Percentiles rank a stretch among this genome's conserved stretches.
These are phyloP conservation scores for Drosophila koepferae DNA, from an alignment of 2,888 invertebrate species.

Conservation along the genomic window DNA sequence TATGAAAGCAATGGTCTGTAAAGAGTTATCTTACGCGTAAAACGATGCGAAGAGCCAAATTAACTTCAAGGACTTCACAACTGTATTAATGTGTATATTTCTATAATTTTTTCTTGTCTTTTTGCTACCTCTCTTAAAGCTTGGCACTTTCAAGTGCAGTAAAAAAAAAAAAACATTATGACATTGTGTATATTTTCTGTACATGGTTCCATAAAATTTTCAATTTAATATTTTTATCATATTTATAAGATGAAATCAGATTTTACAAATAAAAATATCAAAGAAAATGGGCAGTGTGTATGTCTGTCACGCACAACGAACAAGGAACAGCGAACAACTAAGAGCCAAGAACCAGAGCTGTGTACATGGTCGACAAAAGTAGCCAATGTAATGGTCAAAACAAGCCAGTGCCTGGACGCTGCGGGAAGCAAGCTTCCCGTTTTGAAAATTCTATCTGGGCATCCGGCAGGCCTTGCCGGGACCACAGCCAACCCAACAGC, in stretches of 20 bases:
- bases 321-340: background rate
- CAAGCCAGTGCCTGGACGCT: slow-evolving; percentile 53
- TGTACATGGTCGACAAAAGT: slow-evolving; percentile 62
- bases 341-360: background rate
- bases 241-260: slow-evolving; percentile 69
- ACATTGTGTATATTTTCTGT: background rate
- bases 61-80: background rate
- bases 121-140: background rate
- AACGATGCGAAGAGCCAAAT: background rate
- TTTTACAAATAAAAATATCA: slow-evolving; percentile 59
- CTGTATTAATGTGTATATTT: too few species aligned
- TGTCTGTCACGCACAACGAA: slow-evolving; percentile 41
- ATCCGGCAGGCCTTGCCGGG: slow-evolving; percentile 57
- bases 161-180: too few species aligned
- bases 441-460: slow-evolving; percentile 68
- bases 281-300: slow-evolving; percentile 53
- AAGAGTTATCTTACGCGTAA: background rate
- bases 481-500: slow-evolving; percentile 30
- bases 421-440: slow-evolving; percentile 73
- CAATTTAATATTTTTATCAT: slow-evolving; percentile 61
- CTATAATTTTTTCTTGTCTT: too few species aligned
- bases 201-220: slow-evolving; percentile 31
- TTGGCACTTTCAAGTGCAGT: background rate
- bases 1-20: background rate
- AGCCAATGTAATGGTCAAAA: slow-evolving; percentile 73